Evolutionary conservation across 2,113 vertebrate genomes (phyloP).

Genomic region (Hippocampus guttulatus): DNA sequence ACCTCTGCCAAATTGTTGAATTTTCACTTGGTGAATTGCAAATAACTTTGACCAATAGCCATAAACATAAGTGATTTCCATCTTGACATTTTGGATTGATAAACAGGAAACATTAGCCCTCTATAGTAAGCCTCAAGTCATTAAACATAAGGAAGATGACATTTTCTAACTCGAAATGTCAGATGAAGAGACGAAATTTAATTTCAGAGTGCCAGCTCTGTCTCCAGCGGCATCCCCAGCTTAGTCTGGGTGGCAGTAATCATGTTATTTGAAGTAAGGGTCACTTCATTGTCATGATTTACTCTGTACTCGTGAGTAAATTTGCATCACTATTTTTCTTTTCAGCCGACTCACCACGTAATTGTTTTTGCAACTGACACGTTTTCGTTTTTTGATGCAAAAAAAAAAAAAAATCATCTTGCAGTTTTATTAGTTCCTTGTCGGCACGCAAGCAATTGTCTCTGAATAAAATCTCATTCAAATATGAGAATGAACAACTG

Average conservation of each 20-base stretch:
- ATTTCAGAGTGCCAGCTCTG: neutral
- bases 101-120: slow-evolving; percentile 7
- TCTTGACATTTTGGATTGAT: slow-evolving; percentile 4
- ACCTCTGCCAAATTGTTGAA: slow-evolving; percentile 1
- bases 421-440: neutral
- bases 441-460: neutral
- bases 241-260: neutral
- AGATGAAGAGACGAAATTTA: slow-evolving; percentile 1
- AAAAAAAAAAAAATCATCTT: neutral
- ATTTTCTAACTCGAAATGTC: slow-evolving; percentile 6
- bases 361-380: neutral
- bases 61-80: neutral
- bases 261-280: neutral
- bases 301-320: neutral
- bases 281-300: neutral
- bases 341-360: neutral
- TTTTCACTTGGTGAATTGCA: slow-evolving; percentile 3
- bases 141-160: slow-evolving; percentile 2
- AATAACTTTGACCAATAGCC: neutral
- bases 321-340: neutral
- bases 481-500: neutral
- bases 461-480: neutral
- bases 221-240: neutral
- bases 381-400: neutral
- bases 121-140: neutral